A percentile compares a stretch with the other conserved stretches of the same genome.
Conservation (phyloP, 1,140 invertebrate species). For the Argopecten irradians region DNA sequence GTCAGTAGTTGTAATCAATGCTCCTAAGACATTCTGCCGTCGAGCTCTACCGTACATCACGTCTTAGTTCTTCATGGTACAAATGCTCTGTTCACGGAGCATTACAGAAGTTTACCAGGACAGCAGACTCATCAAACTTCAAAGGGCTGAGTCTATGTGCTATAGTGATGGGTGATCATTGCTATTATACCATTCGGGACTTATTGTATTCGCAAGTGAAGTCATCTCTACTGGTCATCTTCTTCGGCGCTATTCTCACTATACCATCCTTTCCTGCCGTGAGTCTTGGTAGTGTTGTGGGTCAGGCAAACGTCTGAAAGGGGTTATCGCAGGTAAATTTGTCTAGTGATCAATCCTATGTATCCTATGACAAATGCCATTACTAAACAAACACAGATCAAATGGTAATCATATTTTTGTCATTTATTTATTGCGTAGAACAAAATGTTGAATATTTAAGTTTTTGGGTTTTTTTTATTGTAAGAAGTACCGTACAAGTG, state of each 20-base stretch:
- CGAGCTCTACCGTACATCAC: neutral
- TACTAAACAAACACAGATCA: no score
- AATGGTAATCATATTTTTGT: no score
- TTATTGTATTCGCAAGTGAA: conserved; percentile 51
- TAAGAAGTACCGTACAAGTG: no score
- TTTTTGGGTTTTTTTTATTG: no score
- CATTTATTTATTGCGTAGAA: no score
- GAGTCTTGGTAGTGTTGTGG: conserved; percentile 57
- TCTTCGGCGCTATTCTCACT: conserved; percentile 51
- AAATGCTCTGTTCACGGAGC: conserved; percentile 31
- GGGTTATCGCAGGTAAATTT: conserved; percentile 56
- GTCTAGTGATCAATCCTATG: no score
- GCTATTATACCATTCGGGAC: conserved; percentile 61
- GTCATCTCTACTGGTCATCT: conserved; percentile 63
- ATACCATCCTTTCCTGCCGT: conserved; percentile 58
- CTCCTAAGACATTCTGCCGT: neutral
- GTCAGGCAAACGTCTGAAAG: conserved; percentile 56
- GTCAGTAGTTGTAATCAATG: neutral
- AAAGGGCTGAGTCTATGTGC: conserved; percentile 65
- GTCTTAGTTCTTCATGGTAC: neutral
- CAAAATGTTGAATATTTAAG: no score
- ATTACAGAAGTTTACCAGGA: conserved; percentile 64
- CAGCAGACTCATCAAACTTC: conserved; percentile 63
- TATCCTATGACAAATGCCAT: no score
- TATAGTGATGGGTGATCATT: conserved; percentile 63